Base-by-base conservation (phyloP, 1,140 invertebrate genomes). In the Polypedilum pembai region DNA sequence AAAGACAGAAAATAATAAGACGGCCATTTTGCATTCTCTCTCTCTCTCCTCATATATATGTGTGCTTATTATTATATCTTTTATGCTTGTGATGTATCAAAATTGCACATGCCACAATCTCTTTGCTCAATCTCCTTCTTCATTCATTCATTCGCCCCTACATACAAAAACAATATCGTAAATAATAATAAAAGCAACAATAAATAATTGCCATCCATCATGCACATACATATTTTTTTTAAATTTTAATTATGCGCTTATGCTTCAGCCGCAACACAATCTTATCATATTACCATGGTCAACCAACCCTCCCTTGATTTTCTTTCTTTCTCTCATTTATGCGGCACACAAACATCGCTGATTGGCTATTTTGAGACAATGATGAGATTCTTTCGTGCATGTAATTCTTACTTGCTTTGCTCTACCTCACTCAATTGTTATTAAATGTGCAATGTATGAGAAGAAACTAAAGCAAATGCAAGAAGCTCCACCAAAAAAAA, bases 301-400 rank as follows among this genome's bases (percentile, higher is more conserved):
- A 56, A 12, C 45, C 45, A 56, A 56, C 45, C 45, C 45, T 56
- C 45, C 12, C 24, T 33, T 33, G 24, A 5, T 33, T 33, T 33
- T 33, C 24, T 33, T 33, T 33, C 24, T 33, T 33, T 33, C 24
- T 33, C 24, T 33, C 24, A 33, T 33, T 33, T 33, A 33, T 33
- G 24, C 24, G 24, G 24, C 24, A 33, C 24, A 56, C 45, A 56
- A 56, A 56, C 45, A n/a, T 56, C 45, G 45, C 45, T 56, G 45
- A 56, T 56, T 56, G 45, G 45, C 45, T 56, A 56, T 12, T 56
- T 56, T 56, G 24, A 56, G 45, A 56, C 45, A 56, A 56, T 56
- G 45, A 56, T 56, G 45, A 56, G 45, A 56, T 56, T 56, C 45
- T 56, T 56, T 56, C 45, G 45, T 56, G 45, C 45, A 56, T 56